A percentile compares a stretch with the other conserved stretches of the same genome.
Conservation (phyloP, 2,888 invertebrate species). For the Plebejus anna region DNA sequence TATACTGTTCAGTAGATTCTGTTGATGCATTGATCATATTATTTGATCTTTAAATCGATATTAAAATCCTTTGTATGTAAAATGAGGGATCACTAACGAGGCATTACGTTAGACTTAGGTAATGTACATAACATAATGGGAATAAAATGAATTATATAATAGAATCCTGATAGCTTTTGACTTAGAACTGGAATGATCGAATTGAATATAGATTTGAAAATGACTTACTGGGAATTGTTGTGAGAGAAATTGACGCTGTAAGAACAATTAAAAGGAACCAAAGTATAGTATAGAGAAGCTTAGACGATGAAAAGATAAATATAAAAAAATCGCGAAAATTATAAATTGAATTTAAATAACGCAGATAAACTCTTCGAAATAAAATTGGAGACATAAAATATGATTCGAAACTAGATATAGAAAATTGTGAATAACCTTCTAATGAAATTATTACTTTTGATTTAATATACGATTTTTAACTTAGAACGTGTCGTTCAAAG, state of each 20-base stretch:
- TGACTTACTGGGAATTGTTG: slow-evolving; percentile 58
- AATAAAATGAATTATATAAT: slow-evolving; percentile 55
- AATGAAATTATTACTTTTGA: slow-evolving; percentile 19
- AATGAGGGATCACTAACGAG: slow-evolving; percentile 67
- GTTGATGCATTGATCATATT: slow-evolving; percentile 27
- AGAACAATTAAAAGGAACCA: slow-evolving; percentile 67
- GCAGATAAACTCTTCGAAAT: not conserved
- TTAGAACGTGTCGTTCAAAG: not conserved
- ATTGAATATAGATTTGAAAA: slow-evolving; percentile 26
- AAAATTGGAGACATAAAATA: not conserved
- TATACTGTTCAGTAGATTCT: slow-evolving; percentile 25
- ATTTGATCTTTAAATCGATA: slow-evolving; percentile 27
- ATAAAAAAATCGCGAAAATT: slow-evolving; percentile 32
- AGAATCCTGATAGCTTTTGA: slow-evolving; percentile 51
- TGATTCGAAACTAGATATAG: slow-evolving; percentile 12
- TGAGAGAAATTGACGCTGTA: slow-evolving; percentile 65
- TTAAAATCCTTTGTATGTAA: slow-evolving; percentile 55
- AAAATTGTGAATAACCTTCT: slow-evolving; percentile 2
- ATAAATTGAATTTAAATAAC: slow-evolving; percentile 33
- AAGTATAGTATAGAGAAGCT: slow-evolving; percentile 48
- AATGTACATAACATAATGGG: slow-evolving; percentile 61
- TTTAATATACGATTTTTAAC: slow-evolving; percentile 26
- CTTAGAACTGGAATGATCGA: slow-evolving; percentile 33
- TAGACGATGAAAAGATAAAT: slow-evolving; percentile 37
- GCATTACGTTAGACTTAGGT: slow-evolving; percentile 53